Conservation (phyloP, 2,797 vertebrate species). For the Moxostoma hubbsi region DNA sequence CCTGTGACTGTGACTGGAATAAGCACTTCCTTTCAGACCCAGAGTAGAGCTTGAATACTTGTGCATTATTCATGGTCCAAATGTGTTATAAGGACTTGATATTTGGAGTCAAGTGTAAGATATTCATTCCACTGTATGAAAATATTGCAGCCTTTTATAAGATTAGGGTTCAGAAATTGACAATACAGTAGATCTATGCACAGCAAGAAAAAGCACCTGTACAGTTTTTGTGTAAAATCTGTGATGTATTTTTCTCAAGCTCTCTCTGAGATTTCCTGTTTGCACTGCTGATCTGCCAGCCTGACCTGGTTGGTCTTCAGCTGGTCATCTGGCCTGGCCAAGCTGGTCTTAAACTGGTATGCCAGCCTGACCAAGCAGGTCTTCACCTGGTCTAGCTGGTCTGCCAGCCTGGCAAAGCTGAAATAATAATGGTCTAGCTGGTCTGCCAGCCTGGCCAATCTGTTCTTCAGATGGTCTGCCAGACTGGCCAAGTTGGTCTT, state of each 20-base stretch:
- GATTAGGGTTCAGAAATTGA: conserved; percentile 78
- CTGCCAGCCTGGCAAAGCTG: too few relatives aligned
- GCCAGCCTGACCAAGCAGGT: too few relatives aligned
- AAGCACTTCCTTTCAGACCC: conserved; percentile 98
- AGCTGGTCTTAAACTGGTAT: background rate
- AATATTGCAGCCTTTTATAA: conserved; percentile 84
- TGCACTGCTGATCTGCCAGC: background rate
- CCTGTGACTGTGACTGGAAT: conserved; percentile 94
- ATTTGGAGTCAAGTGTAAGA: conserved; percentile 97
- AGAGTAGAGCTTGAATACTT: conserved; percentile 96
- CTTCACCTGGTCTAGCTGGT: too few relatives aligned
- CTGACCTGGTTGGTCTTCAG: too few relatives aligned
- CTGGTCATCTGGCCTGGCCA: background rate
- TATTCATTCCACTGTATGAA: conserved; percentile 96
- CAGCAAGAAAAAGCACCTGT: conserved; percentile 59
- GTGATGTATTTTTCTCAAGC: conserved; percentile 35
- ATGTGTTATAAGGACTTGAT: conserved; percentile 98
- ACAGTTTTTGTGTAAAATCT: conserved; percentile 54
- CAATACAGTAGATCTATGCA: conserved; percentile 60
- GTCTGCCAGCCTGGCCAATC: too few relatives aligned
- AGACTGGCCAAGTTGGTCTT: too few relatives aligned
- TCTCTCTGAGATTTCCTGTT: conserved; percentile 38
- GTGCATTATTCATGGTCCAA: conserved; percentile 99
- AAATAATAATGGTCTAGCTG: too few relatives aligned
- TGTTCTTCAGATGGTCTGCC: too few relatives aligned